These are phyloP conservation scores for Oncorhynchus tshawytscha DNA, from an alignment of 2,113 vertebrate species.

Conservation along the genomic window DNA sequence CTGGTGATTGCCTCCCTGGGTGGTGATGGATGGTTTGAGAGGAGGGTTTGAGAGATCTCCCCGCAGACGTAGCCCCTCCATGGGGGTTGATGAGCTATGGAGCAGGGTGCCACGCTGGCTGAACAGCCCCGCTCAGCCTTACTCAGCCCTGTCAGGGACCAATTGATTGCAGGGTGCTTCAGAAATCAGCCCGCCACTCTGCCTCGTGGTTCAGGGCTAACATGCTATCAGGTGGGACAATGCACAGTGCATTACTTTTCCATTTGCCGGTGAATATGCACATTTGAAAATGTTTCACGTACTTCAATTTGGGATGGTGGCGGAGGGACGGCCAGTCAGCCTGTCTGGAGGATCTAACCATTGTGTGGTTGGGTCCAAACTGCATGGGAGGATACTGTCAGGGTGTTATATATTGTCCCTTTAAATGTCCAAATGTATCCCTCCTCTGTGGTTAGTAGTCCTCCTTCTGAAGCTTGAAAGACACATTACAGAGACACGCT, in stretches of 20 bases:
- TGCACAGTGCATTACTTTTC: slow-evolving; percentile 11
- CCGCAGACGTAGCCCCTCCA: slow-evolving; percentile 48
- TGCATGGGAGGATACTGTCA: no score
- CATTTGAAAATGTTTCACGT: background rate
- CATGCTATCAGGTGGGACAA: slow-evolving; percentile 20
- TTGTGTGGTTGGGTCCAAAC: no score
- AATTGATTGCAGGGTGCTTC: slow-evolving; percentile 64
- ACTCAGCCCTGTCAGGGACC: slow-evolving; percentile 59
- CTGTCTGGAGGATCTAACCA: no score
- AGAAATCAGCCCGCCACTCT: slow-evolving; percentile 45
- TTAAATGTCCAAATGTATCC: background rate
- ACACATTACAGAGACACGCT: background rate
- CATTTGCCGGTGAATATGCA: background rate
- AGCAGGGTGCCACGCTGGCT: slow-evolving; percentile 63
- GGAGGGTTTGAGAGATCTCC: slow-evolving; percentile 49
- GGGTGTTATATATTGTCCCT: no score
- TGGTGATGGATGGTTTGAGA: slow-evolving; percentile 60
- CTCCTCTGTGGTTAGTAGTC: background rate
- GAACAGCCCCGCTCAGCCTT: background rate
- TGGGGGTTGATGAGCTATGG: slow-evolving; percentile 71
- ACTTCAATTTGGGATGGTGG: background rate
- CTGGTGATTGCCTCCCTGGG: slow-evolving; percentile 66
- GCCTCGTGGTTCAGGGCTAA: slow-evolving; percentile 29
- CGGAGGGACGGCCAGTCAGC: background rate
- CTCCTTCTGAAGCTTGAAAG: slow-evolving; percentile 1